A percentile compares a stretch with the other conserved stretches of the same genome.
Evolutionary conservation across 1,140 invertebrate species (phyloP).

Genomic region (Leguminivora glycinivorella): DNA sequence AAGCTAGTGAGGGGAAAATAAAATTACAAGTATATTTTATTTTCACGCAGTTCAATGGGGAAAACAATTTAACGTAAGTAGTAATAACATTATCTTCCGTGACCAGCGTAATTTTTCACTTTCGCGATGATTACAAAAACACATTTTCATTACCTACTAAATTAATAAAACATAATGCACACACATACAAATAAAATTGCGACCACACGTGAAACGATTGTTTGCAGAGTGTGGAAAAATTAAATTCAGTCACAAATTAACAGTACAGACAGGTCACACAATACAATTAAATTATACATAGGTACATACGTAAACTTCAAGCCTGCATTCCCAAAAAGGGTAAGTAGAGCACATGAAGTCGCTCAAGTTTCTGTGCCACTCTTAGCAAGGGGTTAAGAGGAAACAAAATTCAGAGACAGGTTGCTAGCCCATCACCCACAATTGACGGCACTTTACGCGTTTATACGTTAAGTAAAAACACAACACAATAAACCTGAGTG

Average conservation of each 20-base stretch:
- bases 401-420: too few relatives aligned
- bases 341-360: too few relatives aligned
- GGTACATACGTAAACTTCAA: too few relatives aligned
- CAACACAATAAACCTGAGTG: not conserved
- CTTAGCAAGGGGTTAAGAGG: too few relatives aligned
- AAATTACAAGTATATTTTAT: not conserved
- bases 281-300: too few relatives aligned
- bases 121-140: not conserved
- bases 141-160: slow-evolving; percentile 31
- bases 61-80: not conserved
- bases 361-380: too few relatives aligned
- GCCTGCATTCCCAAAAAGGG: too few relatives aligned
- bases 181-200: slow-evolving; percentile 35
- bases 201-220: slow-evolving; percentile 38
- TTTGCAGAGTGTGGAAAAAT: slow-evolving; percentile 46
- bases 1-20: too few relatives aligned
- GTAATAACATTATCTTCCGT: slow-evolving; percentile 1
- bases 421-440: too few relatives aligned
- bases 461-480: not conserved
- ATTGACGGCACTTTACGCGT: not conserved
- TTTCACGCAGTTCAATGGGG: not conserved
- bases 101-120: slow-evolving; percentile 14
- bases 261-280: not conserved
- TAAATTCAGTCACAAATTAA: slow-evolving; percentile 31
- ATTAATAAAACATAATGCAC: slow-evolving; percentile 36